A percentile compares a stretch with the other conserved stretches of the same genome.
phyloP scores from a whole-genome alignment of 2,113 vertebrate species.

The Ammospiza nelsoni region DNA sequence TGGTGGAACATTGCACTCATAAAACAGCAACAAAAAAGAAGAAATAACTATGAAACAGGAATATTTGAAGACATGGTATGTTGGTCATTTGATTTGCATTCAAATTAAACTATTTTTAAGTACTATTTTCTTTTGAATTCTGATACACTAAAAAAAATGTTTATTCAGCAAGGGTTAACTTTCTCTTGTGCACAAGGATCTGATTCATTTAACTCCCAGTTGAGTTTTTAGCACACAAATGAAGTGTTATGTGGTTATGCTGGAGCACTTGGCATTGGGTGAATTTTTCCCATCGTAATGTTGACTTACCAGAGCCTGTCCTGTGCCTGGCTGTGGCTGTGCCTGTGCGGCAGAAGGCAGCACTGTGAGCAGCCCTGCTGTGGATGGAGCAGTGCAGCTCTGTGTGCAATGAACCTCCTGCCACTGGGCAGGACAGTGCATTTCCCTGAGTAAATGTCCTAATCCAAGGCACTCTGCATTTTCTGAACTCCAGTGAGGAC shows the following conservation, averaged over 20 bases:
- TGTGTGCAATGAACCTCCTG: background rate
- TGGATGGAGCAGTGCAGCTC: background rate
- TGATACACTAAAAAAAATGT: background rate
- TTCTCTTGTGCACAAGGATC: slow-evolving; percentile 18
- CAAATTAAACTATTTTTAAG: background rate
- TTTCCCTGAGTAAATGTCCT: background rate
- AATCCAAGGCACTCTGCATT: background rate
- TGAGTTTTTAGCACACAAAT: slow-evolving; percentile 19
- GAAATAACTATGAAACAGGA: background rate
- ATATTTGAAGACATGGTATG: background rate
- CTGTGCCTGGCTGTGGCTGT: background rate
- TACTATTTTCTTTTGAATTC: background rate
- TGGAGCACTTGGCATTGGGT: slow-evolving; percentile 18
- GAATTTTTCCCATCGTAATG: slow-evolving; percentile 22
- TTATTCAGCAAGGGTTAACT: slow-evolving; percentile 30
- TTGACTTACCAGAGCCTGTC: background rate
- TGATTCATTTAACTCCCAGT: slow-evolving; percentile 33
- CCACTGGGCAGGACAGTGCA: rapidly evolving
- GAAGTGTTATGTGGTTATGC: background rate
- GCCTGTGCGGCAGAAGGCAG: background rate
- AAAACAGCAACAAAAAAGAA: background rate
- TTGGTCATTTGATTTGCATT: background rate
- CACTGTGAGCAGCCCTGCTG: rapidly evolving
- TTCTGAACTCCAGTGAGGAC: background rate
- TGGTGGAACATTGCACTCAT: background rate